Conservation (phyloP, 2,113 vertebrate species). For the Notothenia coriiceps region DNA sequence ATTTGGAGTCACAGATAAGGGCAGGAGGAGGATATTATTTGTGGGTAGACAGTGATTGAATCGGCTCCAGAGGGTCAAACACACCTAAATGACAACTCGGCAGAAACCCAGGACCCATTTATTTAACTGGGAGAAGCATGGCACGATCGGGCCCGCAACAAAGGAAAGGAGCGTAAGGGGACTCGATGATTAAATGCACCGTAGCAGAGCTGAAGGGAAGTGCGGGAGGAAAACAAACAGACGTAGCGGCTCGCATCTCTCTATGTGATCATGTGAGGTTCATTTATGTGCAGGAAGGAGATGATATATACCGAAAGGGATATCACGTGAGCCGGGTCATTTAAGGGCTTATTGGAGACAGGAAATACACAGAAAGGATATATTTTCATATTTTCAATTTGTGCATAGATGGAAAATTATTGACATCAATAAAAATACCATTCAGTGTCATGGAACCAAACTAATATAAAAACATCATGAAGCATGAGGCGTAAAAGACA, state of each 20-base stretch:
- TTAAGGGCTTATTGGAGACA: constrained; percentile 17
- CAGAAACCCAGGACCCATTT: constrained; percentile 50
- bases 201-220: constrained; percentile 39
- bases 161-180: constrained; percentile 21
- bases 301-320: constrained; percentile 21
- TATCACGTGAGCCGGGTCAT: constrained; percentile 32
- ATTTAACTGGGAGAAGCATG: constrained; percentile 55
- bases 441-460: not conserved
- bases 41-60: constrained; percentile 75
- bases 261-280: constrained; percentile 26
- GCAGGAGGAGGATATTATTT: constrained; percentile 70
- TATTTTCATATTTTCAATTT: not conserved
- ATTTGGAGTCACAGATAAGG: constrained; percentile 74
- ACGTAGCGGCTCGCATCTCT: constrained; percentile 26
- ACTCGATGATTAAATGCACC: constrained; percentile 44
- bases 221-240: constrained; percentile 43
- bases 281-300: constrained; percentile 38
- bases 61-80: constrained; percentile 72
- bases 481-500: too few relatives aligned
- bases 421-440: not conserved
- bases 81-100: constrained; percentile 70
- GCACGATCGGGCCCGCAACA: not conserved
- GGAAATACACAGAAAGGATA: not conserved
- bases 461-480: not conserved
- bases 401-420: not conserved